Evolutionary conservation across 2,113 vertebrate genomes (phyloP), one percentile per base, ranked within the genome.

Genomic region (Chaetodon trifascialis): DNA sequence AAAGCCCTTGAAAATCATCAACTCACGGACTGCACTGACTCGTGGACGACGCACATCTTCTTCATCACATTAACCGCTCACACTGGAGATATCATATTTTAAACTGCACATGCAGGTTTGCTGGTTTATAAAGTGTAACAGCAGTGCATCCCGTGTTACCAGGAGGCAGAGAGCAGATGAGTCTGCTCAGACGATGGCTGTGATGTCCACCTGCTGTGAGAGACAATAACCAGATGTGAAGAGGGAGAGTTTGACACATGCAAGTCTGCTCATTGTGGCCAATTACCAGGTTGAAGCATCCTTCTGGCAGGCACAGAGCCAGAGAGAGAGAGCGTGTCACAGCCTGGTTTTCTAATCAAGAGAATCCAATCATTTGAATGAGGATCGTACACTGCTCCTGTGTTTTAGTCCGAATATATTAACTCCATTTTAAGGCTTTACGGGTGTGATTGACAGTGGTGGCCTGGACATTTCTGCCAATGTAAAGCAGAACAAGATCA

Each of bases 211-310:
- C 87, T 83, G 86, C 88, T 93, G 89, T 84, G 86, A 91, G 63
- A 87, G 86, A 89, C 90, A 89, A 89, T 90, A 86, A 90, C 62
- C 90, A 92, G 92, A 91, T 92, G 91, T 91, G 85, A 84, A 81
- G 76, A 85, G 54, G 30, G 85, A 77, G 78, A 89, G 80, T 81
- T 83, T 91, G 88, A 92, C 89, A 86, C 77, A 77, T 89, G 81
- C 85, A 89, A 89, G 88, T 88, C 85, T 91, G 91, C 78, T 91
- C 82, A 87, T 86, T 87, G 87, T 80, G 83, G 85, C 88, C 88
- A 93, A 92, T 92, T 94, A 93, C 81, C 79, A 70, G 88, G 90
- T 89, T 88, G 89, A 90, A 88, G 75, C 81, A 90, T 88, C 65
- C 73, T 63, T 81, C 79, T 80, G 79, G 73, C 67, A 86, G 78